A percentile compares a stretch with the other conserved stretches of the same genome.
Evolutionary conservation across 1,140 invertebrate species (phyloP).

Genomic region (Leptinotarsa texana): DNA sequence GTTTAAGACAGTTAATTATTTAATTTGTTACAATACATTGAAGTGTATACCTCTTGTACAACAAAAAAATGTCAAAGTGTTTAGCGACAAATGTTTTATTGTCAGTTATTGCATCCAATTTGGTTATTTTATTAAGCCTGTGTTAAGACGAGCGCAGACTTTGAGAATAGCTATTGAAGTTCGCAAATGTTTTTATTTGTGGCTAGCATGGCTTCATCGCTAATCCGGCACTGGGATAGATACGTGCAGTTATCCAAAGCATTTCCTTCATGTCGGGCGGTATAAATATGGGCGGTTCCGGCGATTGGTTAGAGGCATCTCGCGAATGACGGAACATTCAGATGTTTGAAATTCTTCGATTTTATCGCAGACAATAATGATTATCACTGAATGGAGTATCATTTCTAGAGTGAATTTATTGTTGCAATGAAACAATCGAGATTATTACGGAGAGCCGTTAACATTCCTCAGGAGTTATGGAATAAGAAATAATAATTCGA

Average conservation of each 20-base stretch:
- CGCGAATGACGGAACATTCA: neutral
- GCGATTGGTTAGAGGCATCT: neutral
- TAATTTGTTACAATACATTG: too few species aligned
- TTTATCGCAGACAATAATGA: neutral
- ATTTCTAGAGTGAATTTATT: neutral
- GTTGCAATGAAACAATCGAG: neutral
- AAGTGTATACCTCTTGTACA: too few species aligned
- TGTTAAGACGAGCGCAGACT: too few species aligned
- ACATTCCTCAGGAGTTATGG: neutral
- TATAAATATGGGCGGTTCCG: neutral
- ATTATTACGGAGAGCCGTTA: neutral
- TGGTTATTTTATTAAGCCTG: too few species aligned
- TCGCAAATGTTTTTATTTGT: too few species aligned
- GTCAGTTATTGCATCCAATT: too few species aligned
- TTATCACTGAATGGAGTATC: constrained; percentile 1
- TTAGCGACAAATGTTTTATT: too few species aligned
- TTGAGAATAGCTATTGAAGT: too few species aligned
- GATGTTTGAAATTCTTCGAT: constrained; percentile 5
- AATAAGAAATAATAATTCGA: too few species aligned
- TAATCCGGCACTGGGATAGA: neutral
- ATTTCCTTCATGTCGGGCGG: neutral
- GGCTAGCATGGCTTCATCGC: too few species aligned
- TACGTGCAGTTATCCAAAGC: neutral
- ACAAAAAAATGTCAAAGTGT: too few species aligned
- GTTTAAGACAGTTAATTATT: too few species aligned